Percentiles rank a stretch among this genome's conserved stretches.
phyloP scores from a whole-genome alignment of 2,113 vertebrate species.

The Sakesphorus luctuosus region DNA sequence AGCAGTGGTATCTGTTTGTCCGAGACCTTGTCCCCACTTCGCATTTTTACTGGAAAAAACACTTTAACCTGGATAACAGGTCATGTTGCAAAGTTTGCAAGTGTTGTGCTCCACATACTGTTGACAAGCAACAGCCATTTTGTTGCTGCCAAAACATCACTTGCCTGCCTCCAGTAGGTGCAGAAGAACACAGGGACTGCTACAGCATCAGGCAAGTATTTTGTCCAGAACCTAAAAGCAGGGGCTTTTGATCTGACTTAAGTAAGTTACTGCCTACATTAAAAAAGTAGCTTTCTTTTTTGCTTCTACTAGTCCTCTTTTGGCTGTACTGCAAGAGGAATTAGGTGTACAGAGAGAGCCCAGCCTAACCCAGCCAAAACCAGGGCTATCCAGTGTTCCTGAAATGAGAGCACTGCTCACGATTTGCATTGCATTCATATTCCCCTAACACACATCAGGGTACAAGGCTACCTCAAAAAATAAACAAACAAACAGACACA shows the following conservation, averaged over 20 bases:
- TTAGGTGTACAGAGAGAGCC: not conserved
- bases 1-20: not conserved
- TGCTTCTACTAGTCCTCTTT: not conserved
- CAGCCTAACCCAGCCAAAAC: not conserved
- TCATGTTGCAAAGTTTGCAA: not conserved
- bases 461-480: not conserved
- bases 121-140: not conserved
- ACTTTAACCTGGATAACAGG: not conserved
- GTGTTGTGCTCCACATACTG: not conserved
- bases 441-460: not conserved
- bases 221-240: not conserved
- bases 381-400: not conserved
- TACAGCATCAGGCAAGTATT: not conserved
- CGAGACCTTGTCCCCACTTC: not conserved
- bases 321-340: not conserved
- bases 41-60: not conserved
- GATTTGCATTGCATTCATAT: not conserved
- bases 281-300: not conserved
- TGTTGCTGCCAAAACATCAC: not conserved
- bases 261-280: not conserved
- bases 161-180: not conserved
- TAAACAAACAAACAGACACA: accelerated
- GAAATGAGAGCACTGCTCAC: not conserved
- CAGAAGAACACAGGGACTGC: not conserved
- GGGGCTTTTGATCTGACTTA: not conserved